Base-by-base conservation (phyloP, 2,888 invertebrate genomes). In the Helleia helle region DNA sequence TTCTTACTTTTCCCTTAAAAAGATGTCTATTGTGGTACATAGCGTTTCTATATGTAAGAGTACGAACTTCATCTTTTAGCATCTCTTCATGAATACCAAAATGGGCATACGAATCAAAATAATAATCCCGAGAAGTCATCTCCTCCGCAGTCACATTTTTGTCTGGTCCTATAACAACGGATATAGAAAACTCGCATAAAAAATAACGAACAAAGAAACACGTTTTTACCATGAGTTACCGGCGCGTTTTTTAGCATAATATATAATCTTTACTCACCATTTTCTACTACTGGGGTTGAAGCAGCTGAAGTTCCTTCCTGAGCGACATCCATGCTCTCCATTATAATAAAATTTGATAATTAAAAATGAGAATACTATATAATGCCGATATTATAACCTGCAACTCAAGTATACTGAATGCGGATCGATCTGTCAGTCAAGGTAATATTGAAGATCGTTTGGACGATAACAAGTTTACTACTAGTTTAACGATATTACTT, bases 61-160 rank as follows among this genome's bases (percentile, higher is more conserved):
- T 99, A 41, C 99, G 90, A 17, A 99, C 97, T 88, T 99, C 99
- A 75, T 99, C 99, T 80, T 99, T 99, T 48, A 99, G 85, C 99
- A 99, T 99, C 84, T 99, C 99, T 86, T 99, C 99, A 70, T 99
- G 99, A 59, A 99, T 99, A 31, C 99, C 99, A 76, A 99, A 99
- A 85, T 99, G 99, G 37, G 99, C 99, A 71, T 99, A 99, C 0
- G 99, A 99, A 80, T 99, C 99, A 72, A 99, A 99, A 74, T 99
- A 99, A 75, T 99, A 99, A 74, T 99, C 99, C 56, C 97, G 90
- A 4, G 99, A 99, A 1, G 99, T 99, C 99, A 99, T 99, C 60
- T 99, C 98, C 54, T 96, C 96, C 0, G 94, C 91, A 1, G 91
- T 86, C 3, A 93, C 88, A 54, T 86, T 74, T 59, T 74, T 74